Evolutionary conservation across 92 coral and sea anemone genomes (phyloP).

Genomic region (Porites divaricata): DNA sequence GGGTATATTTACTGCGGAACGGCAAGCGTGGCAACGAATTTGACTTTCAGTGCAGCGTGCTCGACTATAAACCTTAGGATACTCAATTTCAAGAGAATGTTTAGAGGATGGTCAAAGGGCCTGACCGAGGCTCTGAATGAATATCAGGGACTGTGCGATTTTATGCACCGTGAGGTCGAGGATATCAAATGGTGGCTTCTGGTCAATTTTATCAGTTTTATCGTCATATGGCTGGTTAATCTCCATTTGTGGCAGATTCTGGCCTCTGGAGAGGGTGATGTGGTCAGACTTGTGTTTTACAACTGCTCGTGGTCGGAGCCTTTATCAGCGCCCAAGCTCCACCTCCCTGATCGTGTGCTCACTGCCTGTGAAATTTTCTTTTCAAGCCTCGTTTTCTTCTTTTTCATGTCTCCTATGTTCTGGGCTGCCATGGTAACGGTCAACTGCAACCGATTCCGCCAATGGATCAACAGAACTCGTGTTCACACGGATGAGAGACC

Average conservation of each 20-base stretch:
- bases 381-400: conserved; percentile 49
- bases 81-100: conserved; percentile 31
- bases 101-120: conserved; percentile 40
- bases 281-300: conserved; percentile 43
- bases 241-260: conserved; percentile 56
- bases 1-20: conserved; percentile 39
- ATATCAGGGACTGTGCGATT: conserved; percentile 39
- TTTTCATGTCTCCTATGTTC: conserved; percentile 49
- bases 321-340: conserved; percentile 19
- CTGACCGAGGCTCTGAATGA: conserved; percentile 47
- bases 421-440: conserved; percentile 64
- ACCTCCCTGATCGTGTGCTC: conserved; percentile 16
- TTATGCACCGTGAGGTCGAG: conserved; percentile 41
- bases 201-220: conserved; percentile 39
- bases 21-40: conserved; percentile 41
- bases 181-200: conserved; percentile 53
- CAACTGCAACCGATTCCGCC: conserved; percentile 50
- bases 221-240: conserved; percentile 47
- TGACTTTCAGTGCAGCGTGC: conserved; percentile 47
- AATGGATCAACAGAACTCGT: conserved; percentile 48
- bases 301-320: conserved; percentile 44
- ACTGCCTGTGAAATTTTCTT: conserved; percentile 52
- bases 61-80: conserved; percentile 34
- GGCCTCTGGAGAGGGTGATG: conserved; percentile 22
- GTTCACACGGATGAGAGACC: conserved; percentile 40